phyloP scores from a whole-genome alignment of 2,113 vertebrate genomes.

The Menidia beryllina region DNA sequence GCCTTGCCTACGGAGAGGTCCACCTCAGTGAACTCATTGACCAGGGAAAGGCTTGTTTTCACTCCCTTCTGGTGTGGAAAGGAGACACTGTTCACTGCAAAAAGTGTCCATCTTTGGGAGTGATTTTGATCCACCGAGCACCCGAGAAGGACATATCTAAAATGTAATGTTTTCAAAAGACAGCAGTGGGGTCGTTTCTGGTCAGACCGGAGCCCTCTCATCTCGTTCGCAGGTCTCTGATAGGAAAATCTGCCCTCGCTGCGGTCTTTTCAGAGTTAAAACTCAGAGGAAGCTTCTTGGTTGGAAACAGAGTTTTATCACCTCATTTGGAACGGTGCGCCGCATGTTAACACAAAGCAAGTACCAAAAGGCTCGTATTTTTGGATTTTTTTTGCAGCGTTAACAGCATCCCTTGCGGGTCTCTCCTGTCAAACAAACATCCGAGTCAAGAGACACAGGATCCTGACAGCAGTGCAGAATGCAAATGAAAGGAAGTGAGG shows the following conservation, averaged over 20 bases:
- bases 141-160: neutral
- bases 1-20: constrained; percentile 58
- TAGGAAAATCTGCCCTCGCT: neutral
- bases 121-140: constrained; percentile 4
- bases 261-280: neutral
- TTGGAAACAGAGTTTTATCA: constrained; percentile 21
- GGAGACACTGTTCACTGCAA: constrained; percentile 47
- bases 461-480: constrained; percentile 56
- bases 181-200: no score
- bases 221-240: neutral
- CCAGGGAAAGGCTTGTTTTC: constrained; percentile 74
- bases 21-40: constrained; percentile 79
- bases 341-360: constrained; percentile 19
- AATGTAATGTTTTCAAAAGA: neutral
- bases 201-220: neutral
- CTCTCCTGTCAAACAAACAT: constrained; percentile 62
- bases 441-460: constrained; percentile 44
- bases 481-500: constrained; percentile 56
- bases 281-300: constrained; percentile 5
- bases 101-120: constrained; percentile 44
- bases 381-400: constrained; percentile 59
- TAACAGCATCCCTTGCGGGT: constrained; percentile 66
- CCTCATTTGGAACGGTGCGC: constrained; percentile 32
- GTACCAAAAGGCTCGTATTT: constrained; percentile 13
- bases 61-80: constrained; percentile 54